Conservation (phyloP, 2,888 invertebrate species). For the Cryptocephalus moraei region DNA sequence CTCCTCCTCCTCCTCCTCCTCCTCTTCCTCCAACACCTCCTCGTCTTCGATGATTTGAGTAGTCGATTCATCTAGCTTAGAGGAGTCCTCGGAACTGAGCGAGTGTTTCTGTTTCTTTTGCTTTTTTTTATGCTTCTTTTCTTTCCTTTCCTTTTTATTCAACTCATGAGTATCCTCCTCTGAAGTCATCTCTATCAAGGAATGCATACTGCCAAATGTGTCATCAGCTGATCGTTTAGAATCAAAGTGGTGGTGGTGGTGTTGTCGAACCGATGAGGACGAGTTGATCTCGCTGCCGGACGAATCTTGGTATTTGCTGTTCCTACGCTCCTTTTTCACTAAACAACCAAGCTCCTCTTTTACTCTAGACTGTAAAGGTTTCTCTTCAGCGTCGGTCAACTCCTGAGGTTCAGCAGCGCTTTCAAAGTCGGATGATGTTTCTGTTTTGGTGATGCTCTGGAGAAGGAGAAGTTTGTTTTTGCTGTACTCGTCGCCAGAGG, state of each 20-base stretch:
- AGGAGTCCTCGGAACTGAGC: constrained; percentile 47
- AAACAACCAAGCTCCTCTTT: constrained; percentile 29
- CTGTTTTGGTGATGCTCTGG: constrained; percentile 46
- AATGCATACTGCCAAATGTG: constrained; percentile 22
- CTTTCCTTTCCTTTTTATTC: constrained; percentile 37
- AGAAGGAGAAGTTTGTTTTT: constrained; percentile 40
- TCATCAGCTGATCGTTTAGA: constrained; percentile 24
- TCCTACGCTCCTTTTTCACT: constrained; percentile 32
- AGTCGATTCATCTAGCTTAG: constrained; percentile 33
- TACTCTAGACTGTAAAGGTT: constrained; percentile 19
- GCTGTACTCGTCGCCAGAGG: constrained; percentile 58
- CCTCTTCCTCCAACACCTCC: too few relatives aligned
- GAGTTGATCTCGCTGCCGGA: background rate
- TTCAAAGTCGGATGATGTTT: constrained; percentile 47
- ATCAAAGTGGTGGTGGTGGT: constrained; percentile 13
- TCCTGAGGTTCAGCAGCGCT: constrained; percentile 13
- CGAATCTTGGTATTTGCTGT: constrained; percentile 28
- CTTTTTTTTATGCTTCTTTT: constrained; percentile 75
- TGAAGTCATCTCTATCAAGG: constrained; percentile 28
- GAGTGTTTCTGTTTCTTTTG: constrained; percentile 67
- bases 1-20: background rate
- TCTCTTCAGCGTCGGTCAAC: constrained; percentile 23
- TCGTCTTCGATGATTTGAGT: constrained; percentile 22
- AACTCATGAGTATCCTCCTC: constrained; percentile 28
- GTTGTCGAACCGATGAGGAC: background rate